A percentile compares a stretch with the other conserved stretches of the same genome.
Conservation (phyloP, 2,797 vertebrate genomes). For the Chelon auratus region DNA sequence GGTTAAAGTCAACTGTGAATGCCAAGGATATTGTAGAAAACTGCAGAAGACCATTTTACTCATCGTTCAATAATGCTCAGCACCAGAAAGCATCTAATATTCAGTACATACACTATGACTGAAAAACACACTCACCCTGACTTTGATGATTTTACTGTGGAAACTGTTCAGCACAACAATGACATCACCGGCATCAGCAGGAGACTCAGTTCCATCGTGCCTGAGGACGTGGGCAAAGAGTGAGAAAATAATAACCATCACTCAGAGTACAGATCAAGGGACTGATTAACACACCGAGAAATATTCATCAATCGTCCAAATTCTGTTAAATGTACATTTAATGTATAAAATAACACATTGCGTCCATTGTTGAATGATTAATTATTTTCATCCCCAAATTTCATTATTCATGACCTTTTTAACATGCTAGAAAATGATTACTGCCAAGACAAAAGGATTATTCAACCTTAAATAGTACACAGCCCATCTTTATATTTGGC, state of each 20-base stretch:
- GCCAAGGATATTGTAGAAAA: conserved; percentile 5
- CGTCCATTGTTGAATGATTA: no score
- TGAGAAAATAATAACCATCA: neutral
- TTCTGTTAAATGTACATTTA: neutral
- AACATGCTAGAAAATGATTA: no score
- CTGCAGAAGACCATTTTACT: conserved; percentile 3
- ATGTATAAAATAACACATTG: no score
- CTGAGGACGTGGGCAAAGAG: conserved; percentile 72
- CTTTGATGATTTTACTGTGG: conserved; percentile 95
- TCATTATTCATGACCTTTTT: no score
- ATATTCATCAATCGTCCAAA: neutral
- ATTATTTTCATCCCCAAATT: no score
- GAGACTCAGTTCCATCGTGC: conserved; percentile 94
- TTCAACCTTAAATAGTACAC: no score
- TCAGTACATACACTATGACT: neutral
- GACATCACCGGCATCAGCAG: conserved; percentile 83
- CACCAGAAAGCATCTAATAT: neutral
- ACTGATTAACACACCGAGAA: no score
- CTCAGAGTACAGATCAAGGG: conserved; percentile 17
- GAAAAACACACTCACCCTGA: conserved; percentile 87
- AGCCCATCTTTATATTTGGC: no score
- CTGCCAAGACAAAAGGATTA: no score
- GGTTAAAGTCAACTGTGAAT: neutral
- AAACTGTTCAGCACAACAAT: conserved; percentile 91
- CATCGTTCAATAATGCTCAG: neutral